These are phyloP conservation scores for Melikaiella ostensackeni DNA, from an alignment of 2,888 invertebrate genomes.

Conservation along the genomic window DNA sequence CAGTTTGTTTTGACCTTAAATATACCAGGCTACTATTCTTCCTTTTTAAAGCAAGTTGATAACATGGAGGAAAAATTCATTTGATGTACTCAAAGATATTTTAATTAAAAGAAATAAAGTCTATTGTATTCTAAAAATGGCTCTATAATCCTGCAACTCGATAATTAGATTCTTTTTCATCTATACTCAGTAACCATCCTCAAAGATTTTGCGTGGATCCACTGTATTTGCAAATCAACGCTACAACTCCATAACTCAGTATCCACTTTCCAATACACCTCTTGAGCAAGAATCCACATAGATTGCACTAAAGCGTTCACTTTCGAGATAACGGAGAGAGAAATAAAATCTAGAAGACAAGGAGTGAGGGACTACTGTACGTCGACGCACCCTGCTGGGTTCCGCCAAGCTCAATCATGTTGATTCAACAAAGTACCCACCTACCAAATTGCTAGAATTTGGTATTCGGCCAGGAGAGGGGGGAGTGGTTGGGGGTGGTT, in stretches of 20 bases:
- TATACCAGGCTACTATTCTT: background rate
- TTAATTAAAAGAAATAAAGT: background rate
- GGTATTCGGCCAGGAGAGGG: constrained; percentile 76
- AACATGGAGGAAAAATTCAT: background rate
- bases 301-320: background rate
- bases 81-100: background rate
- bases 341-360: background rate
- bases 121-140: no score
- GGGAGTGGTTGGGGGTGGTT: constrained; percentile 52
- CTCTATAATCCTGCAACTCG: no score
- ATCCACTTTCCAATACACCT: background rate
- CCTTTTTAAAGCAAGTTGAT: background rate
- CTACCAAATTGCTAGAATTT: constrained; percentile 77
- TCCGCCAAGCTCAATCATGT: constrained; percentile 76
- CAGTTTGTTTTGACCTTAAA: background rate
- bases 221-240: background rate
- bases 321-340: background rate
- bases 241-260: background rate
- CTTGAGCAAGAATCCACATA: background rate
- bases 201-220: background rate
- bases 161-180: no score
- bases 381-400: constrained; percentile 58
- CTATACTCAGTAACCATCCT: background rate
- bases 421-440: constrained; percentile 77
- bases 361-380: constrained; percentile 37